Base-by-base conservation (phyloP, 2,888 invertebrate species). In the Drosophila mercatorum region DNA sequence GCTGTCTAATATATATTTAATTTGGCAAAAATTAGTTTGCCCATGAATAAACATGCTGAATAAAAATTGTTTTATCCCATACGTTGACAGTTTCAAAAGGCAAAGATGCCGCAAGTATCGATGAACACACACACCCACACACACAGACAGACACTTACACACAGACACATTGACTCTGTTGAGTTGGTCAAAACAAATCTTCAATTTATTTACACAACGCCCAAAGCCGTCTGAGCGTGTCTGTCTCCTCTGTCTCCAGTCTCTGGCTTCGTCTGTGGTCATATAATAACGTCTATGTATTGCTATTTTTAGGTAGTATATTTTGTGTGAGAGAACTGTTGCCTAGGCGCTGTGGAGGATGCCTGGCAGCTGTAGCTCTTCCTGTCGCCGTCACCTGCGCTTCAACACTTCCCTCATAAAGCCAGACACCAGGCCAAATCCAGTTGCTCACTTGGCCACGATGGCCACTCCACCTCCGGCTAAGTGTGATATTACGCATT, bases 331-430 rank as follows among this genome's bases (percentile, higher is more conserved):
- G 31, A 22, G 26, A 31, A 40, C 38, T 55, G 34, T 41, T 49
- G 49, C 40, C 34, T 55, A 31, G 40, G 10, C 55, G 17, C 52
- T 64, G 49, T 2, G 38, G 14, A 43, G 38, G 14, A 43, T 61
- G 76, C 61, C 64, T 38, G 56, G 34, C 44, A 53, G 81, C 72
- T 67, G 67, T 77, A 58, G 73, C 73, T 78, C 61, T 81, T 77
- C 77, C 77, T 81, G 69, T 76, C 64, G 64, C 57, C 74, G 72
- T 83, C 84, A 89, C 90, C 89, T 85, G 75, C 81, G 90, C 90
- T 78, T 88, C 87, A 89, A 83, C 84, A 89, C 90, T 90, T 86
- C 59, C 75, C 51, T 17, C 75, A 78, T 61, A 88, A 90, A 80
- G 75, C 80, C 64, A 82, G 69, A 63, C 63, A 57, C 46, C 49